Percentiles rank a stretch among this genome's conserved stretches.
Conservation (phyloP, 92 coral and sea anemone genomes). For the Palythoa grandiflora region DNA sequence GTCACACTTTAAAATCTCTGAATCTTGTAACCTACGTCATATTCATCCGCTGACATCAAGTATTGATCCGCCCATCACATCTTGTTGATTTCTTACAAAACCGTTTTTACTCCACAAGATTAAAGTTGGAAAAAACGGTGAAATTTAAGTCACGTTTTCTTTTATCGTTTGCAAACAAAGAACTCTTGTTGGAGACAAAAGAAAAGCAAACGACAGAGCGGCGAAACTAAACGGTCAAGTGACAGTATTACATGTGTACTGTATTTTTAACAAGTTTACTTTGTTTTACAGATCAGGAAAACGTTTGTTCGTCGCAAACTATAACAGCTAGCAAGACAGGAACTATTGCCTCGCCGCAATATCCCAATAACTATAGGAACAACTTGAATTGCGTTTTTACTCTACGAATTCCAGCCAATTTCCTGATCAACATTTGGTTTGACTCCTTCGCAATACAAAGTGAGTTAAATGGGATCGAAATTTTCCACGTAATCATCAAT, state of each 20-base stretch:
- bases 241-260: background rate
- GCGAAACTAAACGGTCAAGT: too few species aligned
- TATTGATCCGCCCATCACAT: too few species aligned
- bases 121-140: too few species aligned
- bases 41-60: too few species aligned
- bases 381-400: conserved; percentile 26
- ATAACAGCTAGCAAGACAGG: conserved; percentile 23
- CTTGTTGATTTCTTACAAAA: too few species aligned
- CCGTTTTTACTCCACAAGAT: too few species aligned
- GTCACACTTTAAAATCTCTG: too few species aligned
- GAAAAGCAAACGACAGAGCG: too few species aligned
- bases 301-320: conserved; percentile 4
- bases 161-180: too few species aligned
- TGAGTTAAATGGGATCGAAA: background rate
- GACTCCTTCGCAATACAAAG: conserved; percentile 30
- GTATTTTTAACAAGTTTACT: background rate
- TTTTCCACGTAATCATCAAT: background rate
- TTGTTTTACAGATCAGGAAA: background rate
- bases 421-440: conserved; percentile 24
- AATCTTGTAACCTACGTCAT: too few species aligned
- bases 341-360: background rate
- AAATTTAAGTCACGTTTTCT: too few species aligned
- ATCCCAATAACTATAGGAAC: conserved; percentile 9
- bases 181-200: too few species aligned
- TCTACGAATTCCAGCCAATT: conserved; percentile 1